Conservation (phyloP, 2,113 vertebrate genomes). For the Spilogale gracilis region DNA sequence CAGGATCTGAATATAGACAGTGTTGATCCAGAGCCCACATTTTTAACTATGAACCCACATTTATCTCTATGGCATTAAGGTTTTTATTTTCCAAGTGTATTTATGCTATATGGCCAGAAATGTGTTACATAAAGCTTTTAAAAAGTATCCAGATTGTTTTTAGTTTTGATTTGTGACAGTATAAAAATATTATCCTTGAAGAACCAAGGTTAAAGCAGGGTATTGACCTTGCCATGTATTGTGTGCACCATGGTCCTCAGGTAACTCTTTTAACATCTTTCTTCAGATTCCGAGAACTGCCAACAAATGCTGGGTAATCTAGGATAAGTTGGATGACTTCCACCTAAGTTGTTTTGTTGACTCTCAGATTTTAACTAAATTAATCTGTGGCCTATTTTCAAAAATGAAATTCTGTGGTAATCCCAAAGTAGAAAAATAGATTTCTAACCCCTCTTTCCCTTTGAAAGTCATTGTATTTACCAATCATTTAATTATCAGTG, state of each 20-base stretch:
- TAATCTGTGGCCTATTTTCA: slow-evolving; percentile 68
- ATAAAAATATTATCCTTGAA: neutral
- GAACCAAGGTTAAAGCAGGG: neutral
- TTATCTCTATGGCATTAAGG: neutral
- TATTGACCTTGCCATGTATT: neutral
- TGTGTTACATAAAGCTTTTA: neutral
- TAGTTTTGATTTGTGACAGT: neutral
- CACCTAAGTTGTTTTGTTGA: slow-evolving; percentile 27
- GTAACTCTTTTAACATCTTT: neutral
- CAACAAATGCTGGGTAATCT: slow-evolving; percentile 43
- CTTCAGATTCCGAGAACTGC: slow-evolving; percentile 35
- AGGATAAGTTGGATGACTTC: slow-evolving; percentile 56
- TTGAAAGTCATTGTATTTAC: slow-evolving; percentile 62
- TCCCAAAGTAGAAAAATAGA: slow-evolving; percentile 53
- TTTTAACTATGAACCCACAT: neutral
- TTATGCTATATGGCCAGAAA: neutral
- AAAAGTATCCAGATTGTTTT: slow-evolving; percentile 13
- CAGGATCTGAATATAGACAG: neutral
- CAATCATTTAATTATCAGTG: slow-evolving; percentile 75
- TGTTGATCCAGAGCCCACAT: neutral
- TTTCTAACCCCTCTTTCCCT: slow-evolving; percentile 15
- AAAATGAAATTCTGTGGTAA: slow-evolving; percentile 69
- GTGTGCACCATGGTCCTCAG: slow-evolving; percentile 41
- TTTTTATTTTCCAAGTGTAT: neutral
- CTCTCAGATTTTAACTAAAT: slow-evolving; percentile 75